These are phyloP conservation scores for Hypotaenidia okinawae DNA, from an alignment of 2,797 vertebrate species.

Conservation along the genomic window DNA sequence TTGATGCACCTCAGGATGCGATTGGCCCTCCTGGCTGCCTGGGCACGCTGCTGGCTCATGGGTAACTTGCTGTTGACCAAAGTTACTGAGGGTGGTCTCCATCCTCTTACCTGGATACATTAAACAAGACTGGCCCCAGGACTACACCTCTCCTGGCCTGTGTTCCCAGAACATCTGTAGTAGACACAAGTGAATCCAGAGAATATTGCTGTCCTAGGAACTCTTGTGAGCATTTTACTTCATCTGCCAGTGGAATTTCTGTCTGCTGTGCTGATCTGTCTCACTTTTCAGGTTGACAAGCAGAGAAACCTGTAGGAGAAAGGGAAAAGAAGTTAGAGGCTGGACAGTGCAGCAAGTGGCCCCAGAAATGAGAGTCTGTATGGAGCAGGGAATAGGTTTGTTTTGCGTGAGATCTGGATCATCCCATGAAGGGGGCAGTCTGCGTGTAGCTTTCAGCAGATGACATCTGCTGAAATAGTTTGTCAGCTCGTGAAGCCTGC, in stretches of 20 bases:
- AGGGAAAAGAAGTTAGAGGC: background rate
- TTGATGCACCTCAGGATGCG: no score
- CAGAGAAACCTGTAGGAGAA: background rate
- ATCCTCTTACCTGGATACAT: no score
- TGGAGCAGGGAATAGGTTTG: background rate
- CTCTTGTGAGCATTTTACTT: background rate
- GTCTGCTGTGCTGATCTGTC: background rate
- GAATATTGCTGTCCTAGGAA: background rate
- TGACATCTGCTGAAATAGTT: constrained; percentile 48
- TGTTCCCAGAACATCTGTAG: accelerated
- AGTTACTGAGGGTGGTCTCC: no score
- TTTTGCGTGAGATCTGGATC: background rate
- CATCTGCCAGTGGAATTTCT: background rate
- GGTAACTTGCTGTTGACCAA: no score
- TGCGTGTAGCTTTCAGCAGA: background rate
- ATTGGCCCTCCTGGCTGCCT: no score
- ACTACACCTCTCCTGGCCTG: background rate
- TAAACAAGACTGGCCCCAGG: no score
- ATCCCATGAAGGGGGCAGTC: constrained; percentile 39
- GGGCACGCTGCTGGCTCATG: no score
- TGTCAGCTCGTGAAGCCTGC: constrained; percentile 39
- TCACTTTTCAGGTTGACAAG: background rate
- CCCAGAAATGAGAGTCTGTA: background rate
- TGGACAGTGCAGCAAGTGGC: background rate
- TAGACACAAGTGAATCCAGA: background rate